phyloP scores from a whole-genome alignment of 2,888 invertebrate species.

The Schizotus pectinicornis region DNA sequence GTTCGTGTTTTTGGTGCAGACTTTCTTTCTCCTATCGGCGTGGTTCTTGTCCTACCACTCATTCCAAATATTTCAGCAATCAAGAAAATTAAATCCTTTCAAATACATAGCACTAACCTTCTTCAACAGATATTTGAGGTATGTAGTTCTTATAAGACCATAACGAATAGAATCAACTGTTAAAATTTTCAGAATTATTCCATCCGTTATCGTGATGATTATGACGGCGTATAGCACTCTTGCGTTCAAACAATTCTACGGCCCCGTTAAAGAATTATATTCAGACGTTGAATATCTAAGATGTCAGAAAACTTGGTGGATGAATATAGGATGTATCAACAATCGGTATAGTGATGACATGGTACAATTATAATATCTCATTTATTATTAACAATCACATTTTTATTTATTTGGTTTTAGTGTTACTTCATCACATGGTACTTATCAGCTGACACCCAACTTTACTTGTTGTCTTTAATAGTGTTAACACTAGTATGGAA shows the following conservation, averaged over 20 bases:
- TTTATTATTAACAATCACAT: too few species aligned
- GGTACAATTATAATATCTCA: slow-evolving; percentile 12
- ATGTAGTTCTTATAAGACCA: not conserved
- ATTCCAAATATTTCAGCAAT: slow-evolving; percentile 34
- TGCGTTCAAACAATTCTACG: slow-evolving; percentile 31
- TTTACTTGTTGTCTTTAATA: slow-evolving; percentile 22
- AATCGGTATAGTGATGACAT: slow-evolving; percentile 21
- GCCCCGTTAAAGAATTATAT: slow-evolving; percentile 37
- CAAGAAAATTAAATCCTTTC: not conserved
- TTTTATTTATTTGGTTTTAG: slow-evolving; percentile 20
- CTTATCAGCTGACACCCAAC: slow-evolving; percentile 28
- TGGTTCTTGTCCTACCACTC: slow-evolving; percentile 41
- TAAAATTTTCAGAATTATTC: slow-evolving; percentile 33
- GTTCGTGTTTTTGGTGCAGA: slow-evolving; percentile 39
- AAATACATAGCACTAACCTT: slow-evolving; percentile 10
- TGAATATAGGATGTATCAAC: slow-evolving; percentile 22
- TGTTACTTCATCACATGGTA: slow-evolving; percentile 29
- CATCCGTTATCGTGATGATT: slow-evolving; percentile 36
- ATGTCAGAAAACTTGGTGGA: slow-evolving; percentile 28
- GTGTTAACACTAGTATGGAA: slow-evolving; percentile 17
- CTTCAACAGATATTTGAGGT: slow-evolving; percentile 21
- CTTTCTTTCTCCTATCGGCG: slow-evolving; percentile 39
- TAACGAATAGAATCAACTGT: not conserved
- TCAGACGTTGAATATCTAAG: slow-evolving; percentile 32
- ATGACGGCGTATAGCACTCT: slow-evolving; percentile 31